Evolutionary conservation across 2,888 invertebrate genomes (phyloP).

Genomic region (Scaptomyza cyrtandrae): DNA sequence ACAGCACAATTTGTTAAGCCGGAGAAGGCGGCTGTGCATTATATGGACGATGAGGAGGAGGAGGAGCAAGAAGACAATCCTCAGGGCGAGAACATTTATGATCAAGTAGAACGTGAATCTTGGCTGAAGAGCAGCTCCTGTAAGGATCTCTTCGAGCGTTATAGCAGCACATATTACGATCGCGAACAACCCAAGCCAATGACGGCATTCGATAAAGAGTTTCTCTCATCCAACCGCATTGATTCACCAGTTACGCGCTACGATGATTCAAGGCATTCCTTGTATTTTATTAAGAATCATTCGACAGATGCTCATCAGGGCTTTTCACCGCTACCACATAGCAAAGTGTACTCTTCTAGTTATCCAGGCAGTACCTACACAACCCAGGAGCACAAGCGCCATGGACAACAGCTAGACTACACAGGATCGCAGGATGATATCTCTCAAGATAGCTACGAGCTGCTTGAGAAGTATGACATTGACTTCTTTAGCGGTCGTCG

Average conservation of each 20-base stretch:
- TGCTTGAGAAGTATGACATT: conserved; percentile 90
- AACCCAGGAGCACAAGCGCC: conserved; percentile 85
- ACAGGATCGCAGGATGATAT: conserved; percentile 93
- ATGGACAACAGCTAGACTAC: conserved; percentile 84
- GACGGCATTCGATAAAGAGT: conserved; percentile 85
- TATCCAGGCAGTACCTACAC: conserved; percentile 92
- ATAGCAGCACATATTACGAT: conserved; percentile 86
- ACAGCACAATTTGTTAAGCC: conserved; percentile 80
- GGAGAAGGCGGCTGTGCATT: conserved; percentile 66
- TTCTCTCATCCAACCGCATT: conserved; percentile 85
- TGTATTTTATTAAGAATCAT: conserved; percentile 87
- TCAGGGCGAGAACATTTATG: conserved; percentile 82
- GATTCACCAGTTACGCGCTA: conserved; percentile 91
- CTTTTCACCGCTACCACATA: conserved; percentile 86
- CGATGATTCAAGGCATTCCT: conserved; percentile 88
- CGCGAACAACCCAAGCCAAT: conserved; percentile 85
- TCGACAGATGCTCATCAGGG: conserved; percentile 90
- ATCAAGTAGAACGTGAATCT: conserved; percentile 83
- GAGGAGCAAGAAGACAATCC: conserved; percentile 73
- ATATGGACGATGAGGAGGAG: conserved; percentile 77
- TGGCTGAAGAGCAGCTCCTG: conserved; percentile 94
- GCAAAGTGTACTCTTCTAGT: conserved; percentile 93
- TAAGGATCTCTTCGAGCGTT: conserved; percentile 91
- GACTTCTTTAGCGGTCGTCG: conserved; percentile 82
- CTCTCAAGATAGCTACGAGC: conserved; percentile 94